A percentile compares a stretch with the other conserved stretches of the same genome.
Evolutionary conservation across 2,888 invertebrate species (phyloP).

Genomic region (Dasysyrphus tricinctus): DNA sequence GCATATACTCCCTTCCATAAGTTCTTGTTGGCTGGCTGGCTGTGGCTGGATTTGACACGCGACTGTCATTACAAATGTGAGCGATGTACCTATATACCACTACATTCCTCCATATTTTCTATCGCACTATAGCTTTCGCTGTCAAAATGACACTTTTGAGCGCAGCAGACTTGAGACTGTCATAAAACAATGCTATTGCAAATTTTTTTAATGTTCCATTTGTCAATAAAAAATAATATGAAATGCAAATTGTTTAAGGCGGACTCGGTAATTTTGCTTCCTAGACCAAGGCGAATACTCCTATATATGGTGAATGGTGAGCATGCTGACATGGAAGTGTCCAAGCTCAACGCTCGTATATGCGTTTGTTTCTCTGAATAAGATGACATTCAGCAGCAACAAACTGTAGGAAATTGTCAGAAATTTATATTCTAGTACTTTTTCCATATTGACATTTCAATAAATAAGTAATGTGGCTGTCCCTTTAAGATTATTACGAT

Average conservation of each 20-base stretch:
- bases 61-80: slow-evolving; percentile 68
- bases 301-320: slow-evolving; percentile 1
- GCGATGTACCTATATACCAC: slow-evolving; percentile 20
- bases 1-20: slow-evolving; percentile 55
- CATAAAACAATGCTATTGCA: slow-evolving; percentile 45
- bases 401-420: slow-evolving; percentile 60
- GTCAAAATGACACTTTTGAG: slow-evolving; percentile 65
- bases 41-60: slow-evolving; percentile 51
- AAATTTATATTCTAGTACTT: slow-evolving; percentile 61
- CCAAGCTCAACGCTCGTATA: neutral
- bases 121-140: slow-evolving; percentile 15
- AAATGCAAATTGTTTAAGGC: slow-evolving; percentile 68
- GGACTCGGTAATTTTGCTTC: slow-evolving; percentile 67
- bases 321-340: slow-evolving; percentile 25
- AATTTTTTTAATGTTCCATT: slow-evolving; percentile 60
- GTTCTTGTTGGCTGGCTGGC: neutral
- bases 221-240: slow-evolving; percentile 68
- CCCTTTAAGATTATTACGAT: slow-evolving; percentile 53
- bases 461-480: slow-evolving; percentile 58
- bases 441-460: slow-evolving; percentile 58
- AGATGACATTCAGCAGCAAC: slow-evolving; percentile 36
- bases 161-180: slow-evolving; percentile 20
- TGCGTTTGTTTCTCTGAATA: slow-evolving; percentile 27
- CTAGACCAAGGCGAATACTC: slow-evolving; percentile 23
- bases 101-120: slow-evolving; percentile 19